Conservation (phyloP, 2,888 invertebrate genomes). For the Peribatodes rhomboidaria region DNA sequence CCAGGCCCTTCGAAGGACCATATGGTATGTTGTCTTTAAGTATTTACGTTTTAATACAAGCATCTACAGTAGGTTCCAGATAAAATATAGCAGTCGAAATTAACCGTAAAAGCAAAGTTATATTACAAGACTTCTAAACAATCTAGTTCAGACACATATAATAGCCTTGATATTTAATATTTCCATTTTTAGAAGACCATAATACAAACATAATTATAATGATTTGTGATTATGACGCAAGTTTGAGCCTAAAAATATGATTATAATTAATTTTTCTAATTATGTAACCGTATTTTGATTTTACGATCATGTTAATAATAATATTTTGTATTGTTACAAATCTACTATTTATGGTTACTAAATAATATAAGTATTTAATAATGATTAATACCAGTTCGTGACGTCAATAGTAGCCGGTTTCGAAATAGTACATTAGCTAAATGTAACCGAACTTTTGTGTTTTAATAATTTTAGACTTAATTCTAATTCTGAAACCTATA, state of each 20-base stretch:
- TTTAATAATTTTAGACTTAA: conserved; percentile 32
- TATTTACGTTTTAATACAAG: no score
- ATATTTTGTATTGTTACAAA: conserved; percentile 50
- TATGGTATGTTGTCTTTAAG: no score
- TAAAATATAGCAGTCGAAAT: no score
- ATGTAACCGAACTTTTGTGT: conserved; percentile 36
- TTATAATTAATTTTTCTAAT: conserved; percentile 32
- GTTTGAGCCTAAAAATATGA: conserved; percentile 27
- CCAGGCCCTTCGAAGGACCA: no score
- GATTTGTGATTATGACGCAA: conserved; percentile 22
- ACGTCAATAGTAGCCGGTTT: conserved; percentile 63
- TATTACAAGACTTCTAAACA: neutral
- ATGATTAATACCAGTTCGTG: conserved; percentile 53
- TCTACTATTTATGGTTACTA: conserved; percentile 52
- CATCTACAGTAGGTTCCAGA: no score
- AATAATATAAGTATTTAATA: conserved; percentile 32
- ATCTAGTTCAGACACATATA: neutral
- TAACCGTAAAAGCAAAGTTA: neutral
- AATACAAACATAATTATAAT: conserved; percentile 5
- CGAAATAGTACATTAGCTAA: conserved; percentile 38
- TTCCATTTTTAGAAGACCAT: neutral
- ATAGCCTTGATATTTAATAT: conserved; percentile 14
- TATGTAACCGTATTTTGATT: conserved; percentile 31
- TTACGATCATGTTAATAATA: conserved; percentile 36
- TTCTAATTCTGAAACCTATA: conserved; percentile 6